Evolutionary conservation across 2,888 invertebrate genomes (phyloP).

Genomic region (Mythimna impura): DNA sequence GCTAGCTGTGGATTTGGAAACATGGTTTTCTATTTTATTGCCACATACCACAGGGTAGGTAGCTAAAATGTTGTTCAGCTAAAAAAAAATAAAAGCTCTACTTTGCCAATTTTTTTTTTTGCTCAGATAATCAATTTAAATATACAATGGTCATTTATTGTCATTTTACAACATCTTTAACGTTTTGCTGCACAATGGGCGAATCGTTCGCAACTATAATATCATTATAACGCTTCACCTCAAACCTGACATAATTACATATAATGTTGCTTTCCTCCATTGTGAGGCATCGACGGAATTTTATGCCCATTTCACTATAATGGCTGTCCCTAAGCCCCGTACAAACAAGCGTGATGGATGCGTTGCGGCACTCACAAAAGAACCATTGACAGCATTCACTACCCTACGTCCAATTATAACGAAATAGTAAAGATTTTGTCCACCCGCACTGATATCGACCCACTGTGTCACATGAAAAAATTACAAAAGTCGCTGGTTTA

Average conservation of each 20-base stretch:
- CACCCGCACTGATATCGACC: constrained; percentile 69
- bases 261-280: constrained; percentile 77
- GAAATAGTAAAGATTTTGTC: constrained; percentile 76
- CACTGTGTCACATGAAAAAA: constrained; percentile 69
- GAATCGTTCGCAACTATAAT: constrained; percentile 69
- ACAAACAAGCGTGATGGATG: constrained; percentile 86
- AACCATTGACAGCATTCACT: constrained; percentile 77
- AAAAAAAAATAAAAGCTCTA: constrained; percentile 17
- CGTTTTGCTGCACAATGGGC: constrained; percentile 55
- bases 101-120: constrained; percentile 26
- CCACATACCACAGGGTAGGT: neutral
- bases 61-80: neutral
- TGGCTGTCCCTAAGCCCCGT: constrained; percentile 73
- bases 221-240: constrained; percentile 77
- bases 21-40: neutral
- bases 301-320: constrained; percentile 86
- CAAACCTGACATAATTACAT: constrained; percentile 81
- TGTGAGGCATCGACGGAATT: constrained; percentile 83
- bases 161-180: constrained; percentile 50
- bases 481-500: constrained; percentile 9
- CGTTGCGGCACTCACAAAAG: constrained; percentile 83
- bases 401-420: constrained; percentile 81
- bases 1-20: constrained; percentile 17
- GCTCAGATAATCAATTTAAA: constrained; percentile 45
- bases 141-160: constrained; percentile 53